These are phyloP conservation scores for Caenorhabditis inopinata DNA, from an alignment of 1,140 invertebrate genomes.

Conservation along the genomic window DNA sequence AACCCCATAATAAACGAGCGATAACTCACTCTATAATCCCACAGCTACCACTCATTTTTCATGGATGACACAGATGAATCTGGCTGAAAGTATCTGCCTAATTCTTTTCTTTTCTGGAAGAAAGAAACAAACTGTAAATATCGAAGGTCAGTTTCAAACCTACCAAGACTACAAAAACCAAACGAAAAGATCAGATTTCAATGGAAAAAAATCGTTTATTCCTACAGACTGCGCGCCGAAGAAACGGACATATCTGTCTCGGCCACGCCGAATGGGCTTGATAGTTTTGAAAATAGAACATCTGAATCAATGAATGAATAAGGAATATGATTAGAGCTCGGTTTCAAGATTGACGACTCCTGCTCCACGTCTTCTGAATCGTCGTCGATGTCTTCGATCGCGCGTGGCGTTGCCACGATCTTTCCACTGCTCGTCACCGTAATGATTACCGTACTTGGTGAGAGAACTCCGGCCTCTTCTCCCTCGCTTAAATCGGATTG, in stretches of 20 bases:
- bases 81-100: background rate
- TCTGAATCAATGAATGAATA: background rate
- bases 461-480: background rate
- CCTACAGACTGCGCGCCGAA: background rate
- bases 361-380: background rate
- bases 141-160: no score
- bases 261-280: background rate
- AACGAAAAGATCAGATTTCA: background rate
- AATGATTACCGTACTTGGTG: background rate
- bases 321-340: no score
- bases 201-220: background rate
- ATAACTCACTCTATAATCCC: slow-evolving; percentile 15
- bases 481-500: background rate
- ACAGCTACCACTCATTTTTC: slow-evolving; percentile 38
- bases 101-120: no score
- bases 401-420: background rate
- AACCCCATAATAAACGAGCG: no score
- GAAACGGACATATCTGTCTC: background rate
- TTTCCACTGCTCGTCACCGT: background rate
- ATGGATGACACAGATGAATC: background rate
- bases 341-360: no score
- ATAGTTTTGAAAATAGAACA: background rate
- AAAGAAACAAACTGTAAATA: no score
- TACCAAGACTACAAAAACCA: background rate
- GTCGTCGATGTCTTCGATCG: background rate